Percentiles rank a stretch among this genome's conserved stretches.
These are phyloP conservation scores for human (Homo sapiens) DNA, from an alignment of 2,113 vertebrate genomes.

Conservation along the genomic window DNA sequence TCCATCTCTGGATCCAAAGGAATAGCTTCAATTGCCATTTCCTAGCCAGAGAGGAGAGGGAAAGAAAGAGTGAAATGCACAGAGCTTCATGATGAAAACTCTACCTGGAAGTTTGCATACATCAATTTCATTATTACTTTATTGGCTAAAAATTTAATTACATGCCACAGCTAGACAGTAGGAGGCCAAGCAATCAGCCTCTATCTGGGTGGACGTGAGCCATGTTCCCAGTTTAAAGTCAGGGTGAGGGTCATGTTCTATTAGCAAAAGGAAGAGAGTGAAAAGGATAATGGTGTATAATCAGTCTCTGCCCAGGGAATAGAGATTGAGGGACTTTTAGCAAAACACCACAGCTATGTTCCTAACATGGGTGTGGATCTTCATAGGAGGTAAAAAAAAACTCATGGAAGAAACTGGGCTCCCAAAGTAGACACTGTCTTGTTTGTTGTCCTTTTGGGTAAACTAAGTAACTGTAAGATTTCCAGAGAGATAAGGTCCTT, in stretches of 20 bases:
- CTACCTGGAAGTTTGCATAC: background rate
- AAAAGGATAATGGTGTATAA: background rate
- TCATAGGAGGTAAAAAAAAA: background rate
- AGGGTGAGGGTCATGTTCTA: background rate
- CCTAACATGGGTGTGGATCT: background rate
- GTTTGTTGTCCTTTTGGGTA: background rate
- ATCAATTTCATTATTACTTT: conserved; percentile 31
- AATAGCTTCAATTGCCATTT: background rate
- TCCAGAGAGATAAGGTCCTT: background rate
- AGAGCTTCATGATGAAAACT: background rate
- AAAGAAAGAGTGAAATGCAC: background rate
- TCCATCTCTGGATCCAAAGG: background rate
- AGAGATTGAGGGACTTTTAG: background rate
- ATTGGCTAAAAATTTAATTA: conserved; percentile 49
- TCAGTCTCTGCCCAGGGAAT: background rate
- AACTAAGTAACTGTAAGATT: background rate
- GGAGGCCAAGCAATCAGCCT: background rate
- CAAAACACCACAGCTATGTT: background rate
- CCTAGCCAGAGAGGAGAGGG: background rate
- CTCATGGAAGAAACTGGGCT: background rate
- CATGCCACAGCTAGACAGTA: background rate
- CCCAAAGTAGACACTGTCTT: background rate
- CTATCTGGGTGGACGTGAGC: background rate
- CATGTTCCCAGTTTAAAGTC: conserved; percentile 11
- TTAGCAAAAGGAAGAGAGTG: background rate